Conservation (phyloP, 2,888 invertebrate genomes). For the Omphaloscelis lunosa region DNA sequence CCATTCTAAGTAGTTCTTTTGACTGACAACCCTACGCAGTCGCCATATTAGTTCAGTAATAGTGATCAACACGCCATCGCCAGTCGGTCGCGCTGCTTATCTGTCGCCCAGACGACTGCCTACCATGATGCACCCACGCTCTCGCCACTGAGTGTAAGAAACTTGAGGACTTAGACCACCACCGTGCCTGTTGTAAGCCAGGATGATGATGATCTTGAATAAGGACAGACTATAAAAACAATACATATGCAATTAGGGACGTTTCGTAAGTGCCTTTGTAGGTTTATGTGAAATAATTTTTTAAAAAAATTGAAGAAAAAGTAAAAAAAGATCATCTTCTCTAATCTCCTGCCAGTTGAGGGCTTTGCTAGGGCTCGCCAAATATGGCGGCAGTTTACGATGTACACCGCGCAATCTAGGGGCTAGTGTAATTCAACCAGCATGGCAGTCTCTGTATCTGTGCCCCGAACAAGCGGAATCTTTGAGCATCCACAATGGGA, state of each 20-base stretch:
- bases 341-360: too few relatives aligned
- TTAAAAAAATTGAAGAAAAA: too few relatives aligned
- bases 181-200: background rate
- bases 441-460: conserved; percentile 12
- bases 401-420: conserved; percentile 23
- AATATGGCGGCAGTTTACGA: conserved; percentile 19
- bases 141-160: background rate
- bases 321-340: too few relatives aligned
- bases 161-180: background rate
- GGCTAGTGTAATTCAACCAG: conserved; percentile 39
- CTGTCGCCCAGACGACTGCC: conserved; percentile 30
- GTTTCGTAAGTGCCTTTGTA: too few relatives aligned
- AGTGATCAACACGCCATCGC: conserved; percentile 54
- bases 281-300: too few relatives aligned
- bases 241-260: too few relatives aligned
- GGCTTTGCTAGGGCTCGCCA: too few relatives aligned
- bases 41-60: conserved; percentile 46
- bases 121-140: conserved; percentile 48
- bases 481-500: conserved; percentile 29
- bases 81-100: conserved; percentile 40
- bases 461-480: conserved; percentile 45
- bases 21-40: conserved; percentile 41
- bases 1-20: background rate
- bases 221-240: background rate
- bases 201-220: background rate